Base-by-base conservation (phyloP, 1,140 invertebrate genomes). In the Chironomus tepperi region DNA sequence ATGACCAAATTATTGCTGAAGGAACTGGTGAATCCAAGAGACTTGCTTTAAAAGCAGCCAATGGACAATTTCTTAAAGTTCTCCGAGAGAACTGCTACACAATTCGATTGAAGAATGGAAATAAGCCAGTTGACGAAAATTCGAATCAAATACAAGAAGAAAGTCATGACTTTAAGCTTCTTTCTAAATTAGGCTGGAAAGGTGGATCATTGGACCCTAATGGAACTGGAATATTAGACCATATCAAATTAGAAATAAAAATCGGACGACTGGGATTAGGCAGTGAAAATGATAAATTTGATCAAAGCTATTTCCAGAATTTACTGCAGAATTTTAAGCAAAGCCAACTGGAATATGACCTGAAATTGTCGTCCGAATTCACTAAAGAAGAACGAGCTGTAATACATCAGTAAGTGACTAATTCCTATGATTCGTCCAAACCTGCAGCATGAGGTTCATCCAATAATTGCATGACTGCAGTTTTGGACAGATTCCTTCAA, bases 151-250 rank as follows among this genome's bases (percentile, higher is more conserved):
- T 87, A 7, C 77, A 83, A 42, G 80, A 82, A 9, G 84, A 82
- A 75, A 89, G 88, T 77, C 84, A 89, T 75, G 90, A 89, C 7
- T 88, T 83, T 74, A 91, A 88, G 78, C 85, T 94, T 82, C 87
- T 94, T 86, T 87, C 88, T 75, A 82, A 90, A 76, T 93, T 94
- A 91, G 93, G 92, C 0, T 94, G 92, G 92, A 84, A 86, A 34
- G 92, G 92, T 34, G 91, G 91, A 43, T 91, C 89, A 0, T 82
- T 93, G 64, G 91, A 92, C 0, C 89, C 89, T 76, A 83, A 86
- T 15, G 84, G 86, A 12, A 87, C 89, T 77, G 92, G 92, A 24
- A 88, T 89, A n/a, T 79, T 83, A 84, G 57, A 34, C 5, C 24
- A 1, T 2, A 34, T 34, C 5, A 1, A 34, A 34, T 34, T 34